Evolutionary conservation across 2,888 invertebrate genomes (phyloP).

Genomic region (Antheraea assamensis): DNA sequence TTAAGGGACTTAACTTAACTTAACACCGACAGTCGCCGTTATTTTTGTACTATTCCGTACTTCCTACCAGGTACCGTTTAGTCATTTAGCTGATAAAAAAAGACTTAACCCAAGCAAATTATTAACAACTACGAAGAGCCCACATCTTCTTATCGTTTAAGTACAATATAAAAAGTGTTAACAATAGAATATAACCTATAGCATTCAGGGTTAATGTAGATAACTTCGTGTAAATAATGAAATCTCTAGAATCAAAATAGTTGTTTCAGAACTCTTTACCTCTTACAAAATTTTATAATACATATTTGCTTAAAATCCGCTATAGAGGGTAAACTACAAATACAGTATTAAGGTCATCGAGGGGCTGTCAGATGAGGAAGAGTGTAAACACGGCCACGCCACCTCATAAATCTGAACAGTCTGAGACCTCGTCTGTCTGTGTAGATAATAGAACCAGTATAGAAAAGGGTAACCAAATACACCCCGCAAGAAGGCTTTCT

Average conservation of each 20-base stretch:
- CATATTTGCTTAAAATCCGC: background rate
- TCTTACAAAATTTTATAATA: background rate
- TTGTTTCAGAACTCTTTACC: background rate
- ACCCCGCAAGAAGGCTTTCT: background rate
- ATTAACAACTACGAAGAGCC: background rate
- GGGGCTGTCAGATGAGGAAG: background rate
- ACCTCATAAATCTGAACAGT: background rate
- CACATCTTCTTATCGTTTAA: background rate
- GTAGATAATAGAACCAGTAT: too few relatives aligned
- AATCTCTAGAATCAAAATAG: background rate
- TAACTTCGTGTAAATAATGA: too few relatives aligned
- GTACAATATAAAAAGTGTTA: too few relatives aligned
- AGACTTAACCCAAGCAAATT: background rate
- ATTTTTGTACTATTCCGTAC: too few relatives aligned
- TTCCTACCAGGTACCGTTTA: too few relatives aligned
- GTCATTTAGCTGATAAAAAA: background rate
- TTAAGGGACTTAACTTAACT: too few relatives aligned
- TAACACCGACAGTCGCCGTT: too few relatives aligned
- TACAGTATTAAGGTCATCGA: background rate
- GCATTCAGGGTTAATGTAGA: too few relatives aligned
- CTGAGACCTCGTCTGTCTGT: background rate
- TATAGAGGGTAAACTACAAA: background rate
- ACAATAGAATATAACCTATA: too few relatives aligned
- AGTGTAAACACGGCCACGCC: background rate
- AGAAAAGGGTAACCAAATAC: background rate